Percentiles rank a stretch among this genome's conserved stretches.
Conservation (phyloP, 2,113 vertebrate genomes). For the Recurvirostra avosetta region DNA sequence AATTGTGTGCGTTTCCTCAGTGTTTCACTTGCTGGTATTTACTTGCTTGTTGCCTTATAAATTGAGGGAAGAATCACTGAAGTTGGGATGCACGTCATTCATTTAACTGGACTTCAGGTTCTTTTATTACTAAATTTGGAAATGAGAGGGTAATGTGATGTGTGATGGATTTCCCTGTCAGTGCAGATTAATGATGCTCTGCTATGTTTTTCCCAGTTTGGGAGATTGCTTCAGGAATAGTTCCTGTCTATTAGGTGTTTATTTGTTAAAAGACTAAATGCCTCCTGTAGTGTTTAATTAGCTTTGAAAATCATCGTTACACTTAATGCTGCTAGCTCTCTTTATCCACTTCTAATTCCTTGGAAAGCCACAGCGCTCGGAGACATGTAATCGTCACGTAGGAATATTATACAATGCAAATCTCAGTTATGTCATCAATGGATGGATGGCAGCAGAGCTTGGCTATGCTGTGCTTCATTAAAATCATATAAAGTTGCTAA, state of each 20-base stretch:
- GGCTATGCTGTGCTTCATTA: constrained; percentile 42
- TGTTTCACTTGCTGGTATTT: background rate
- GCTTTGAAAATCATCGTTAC: background rate
- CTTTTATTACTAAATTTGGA: constrained; percentile 24
- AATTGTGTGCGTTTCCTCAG: background rate
- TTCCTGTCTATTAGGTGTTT: background rate
- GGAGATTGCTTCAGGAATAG: background rate
- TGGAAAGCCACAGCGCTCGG: background rate
- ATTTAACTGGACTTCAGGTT: background rate
- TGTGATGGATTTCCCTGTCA: constrained; percentile 41
- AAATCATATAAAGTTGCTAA: constrained; percentile 51
- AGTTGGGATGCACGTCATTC: background rate
- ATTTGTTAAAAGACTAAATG: constrained; percentile 9
- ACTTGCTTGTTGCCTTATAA: background rate
- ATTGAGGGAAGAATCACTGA: background rate
- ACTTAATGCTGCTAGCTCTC: background rate
- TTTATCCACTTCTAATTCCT: background rate
- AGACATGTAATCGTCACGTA: background rate
- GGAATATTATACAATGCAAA: background rate
- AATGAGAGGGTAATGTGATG: background rate
- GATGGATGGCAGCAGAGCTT: background rate
- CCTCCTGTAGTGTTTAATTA: constrained; percentile 8
- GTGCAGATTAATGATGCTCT: constrained; percentile 14
- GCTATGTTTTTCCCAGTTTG: background rate
- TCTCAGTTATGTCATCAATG: constrained; percentile 3